Base-by-base conservation (phyloP, 2,888 invertebrate genomes). In the Gandaritis pyraliata region DNA sequence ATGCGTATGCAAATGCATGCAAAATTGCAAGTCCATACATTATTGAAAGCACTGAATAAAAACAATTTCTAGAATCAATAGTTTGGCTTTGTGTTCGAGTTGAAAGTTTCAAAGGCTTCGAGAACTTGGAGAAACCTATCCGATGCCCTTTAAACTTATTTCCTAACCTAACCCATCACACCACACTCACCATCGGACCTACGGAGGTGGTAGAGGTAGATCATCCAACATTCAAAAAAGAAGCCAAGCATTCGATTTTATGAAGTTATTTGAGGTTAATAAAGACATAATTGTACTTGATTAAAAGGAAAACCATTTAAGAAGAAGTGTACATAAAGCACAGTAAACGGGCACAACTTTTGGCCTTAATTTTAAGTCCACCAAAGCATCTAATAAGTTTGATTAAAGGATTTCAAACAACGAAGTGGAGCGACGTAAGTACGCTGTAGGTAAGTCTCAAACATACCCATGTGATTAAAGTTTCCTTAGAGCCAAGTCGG, bases 381-480 rank as follows among this genome's bases (percentile, higher is more conserved):
- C 78, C 78, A 81, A 80, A 75, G 76, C 78, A 80, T 78, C 72
- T 71, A 73, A 75, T 74, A 75, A 72, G 71, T 76, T 77, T 85
- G 86, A 88, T 87, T 83, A 87, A 85, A 84, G 86, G 80, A 78
- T 76, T 75, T 71, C 39, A 58, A 66, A 53, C 64, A 62, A 61
- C 77, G 77, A 73, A 74, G 76, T 70, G 70, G 68, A 72, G 72
- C 65, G 66, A 45, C 67, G 71, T n/a, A n/a, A n/a, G n/a, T 69
- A 48, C 52, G 29, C 72, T 68, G 68, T 69, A 73, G 73, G 74
- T 74, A 79, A 71, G 67, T 75, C 72, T 58, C 63, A 58, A 75
- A 81, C 78, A 82, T 77, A 80, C 79, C 76, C 78, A 78, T 78
- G 74, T 83, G 85, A 87, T 88, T 87, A 85, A 88, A 90, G 88